Evolutionary conservation across 2,113 vertebrate species (phyloP).

Genomic region (Sebastes schlegelii): DNA sequence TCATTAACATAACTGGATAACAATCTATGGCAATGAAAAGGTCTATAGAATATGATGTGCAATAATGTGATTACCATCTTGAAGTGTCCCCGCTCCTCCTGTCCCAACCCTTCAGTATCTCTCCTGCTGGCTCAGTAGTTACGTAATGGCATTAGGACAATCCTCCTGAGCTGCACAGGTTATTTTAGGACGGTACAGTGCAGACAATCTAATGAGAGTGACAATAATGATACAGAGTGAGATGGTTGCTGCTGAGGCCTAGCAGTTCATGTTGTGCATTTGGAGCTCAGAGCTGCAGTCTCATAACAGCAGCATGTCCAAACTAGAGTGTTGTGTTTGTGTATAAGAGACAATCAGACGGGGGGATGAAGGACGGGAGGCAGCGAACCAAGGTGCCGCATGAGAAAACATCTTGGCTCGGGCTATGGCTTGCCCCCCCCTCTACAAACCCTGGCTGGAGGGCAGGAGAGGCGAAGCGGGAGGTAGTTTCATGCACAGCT

Average conservation of each 20-base stretch:
- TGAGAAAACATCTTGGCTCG: conserved; percentile 46
- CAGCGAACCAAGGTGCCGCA: conserved; percentile 62
- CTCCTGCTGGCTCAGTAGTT: conserved; percentile 71
- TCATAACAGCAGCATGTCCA: conserved; percentile 35
- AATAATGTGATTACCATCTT: conserved; percentile 57
- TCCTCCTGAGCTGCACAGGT: conserved; percentile 70
- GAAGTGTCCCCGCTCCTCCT: conserved; percentile 16
- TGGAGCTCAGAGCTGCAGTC: not conserved
- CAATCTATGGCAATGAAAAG: not conserved
- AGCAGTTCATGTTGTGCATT: conserved; percentile 2
- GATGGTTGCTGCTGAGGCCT: not conserved
- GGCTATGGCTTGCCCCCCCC: conserved; percentile 14
- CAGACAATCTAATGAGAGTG: conserved; percentile 43
- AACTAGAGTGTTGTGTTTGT: conserved; percentile 54
- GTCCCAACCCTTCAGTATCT: conserved; percentile 25
- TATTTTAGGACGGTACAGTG: conserved; percentile 71
- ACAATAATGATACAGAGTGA: not conserved
- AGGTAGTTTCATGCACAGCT: conserved; percentile 57
- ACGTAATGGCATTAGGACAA: conserved; percentile 80
- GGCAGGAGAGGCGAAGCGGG: conserved; percentile 36
- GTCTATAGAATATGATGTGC: conserved; percentile 7
- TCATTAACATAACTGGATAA: conserved; percentile 42
- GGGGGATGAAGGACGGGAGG: conserved; percentile 25
- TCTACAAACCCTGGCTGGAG: conserved; percentile 45
- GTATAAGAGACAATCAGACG: conserved; percentile 28